These are phyloP conservation scores for Mesochorus sp. DNA, from an alignment of 2,888 invertebrate genomes.

Conservation along the genomic window DNA sequence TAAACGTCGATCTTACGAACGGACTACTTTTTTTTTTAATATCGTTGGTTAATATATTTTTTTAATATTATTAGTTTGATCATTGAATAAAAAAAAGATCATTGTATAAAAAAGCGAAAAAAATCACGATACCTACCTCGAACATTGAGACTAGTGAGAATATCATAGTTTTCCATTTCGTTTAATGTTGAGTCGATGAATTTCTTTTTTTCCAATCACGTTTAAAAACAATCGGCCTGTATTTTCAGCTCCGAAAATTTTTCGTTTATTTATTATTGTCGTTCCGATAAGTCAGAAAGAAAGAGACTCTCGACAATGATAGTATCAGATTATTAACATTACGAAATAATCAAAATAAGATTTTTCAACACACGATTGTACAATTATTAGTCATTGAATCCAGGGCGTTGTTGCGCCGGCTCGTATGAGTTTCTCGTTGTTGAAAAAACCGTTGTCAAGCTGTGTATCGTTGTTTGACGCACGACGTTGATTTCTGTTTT, in stretches of 20 bases:
- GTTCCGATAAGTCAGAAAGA: neutral
- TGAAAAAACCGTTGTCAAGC: constrained; percentile 68
- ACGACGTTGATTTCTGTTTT: constrained; percentile 62
- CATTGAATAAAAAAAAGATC: neutral
- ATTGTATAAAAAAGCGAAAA: too few species aligned
- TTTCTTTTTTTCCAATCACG: neutral
- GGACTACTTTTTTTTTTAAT: too few species aligned
- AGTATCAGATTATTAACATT: constrained; percentile 46
- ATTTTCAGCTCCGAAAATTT: neutral
- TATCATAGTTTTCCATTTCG: constrained; percentile 67
- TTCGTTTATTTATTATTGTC: constrained; percentile 30
- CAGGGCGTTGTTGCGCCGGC: constrained; percentile 72
- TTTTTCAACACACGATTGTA: constrained; percentile 60
- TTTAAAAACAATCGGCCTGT: constrained; percentile 14
- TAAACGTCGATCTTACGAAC: too few species aligned
- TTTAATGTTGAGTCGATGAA: neutral
- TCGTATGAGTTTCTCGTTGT: constrained; percentile 65
- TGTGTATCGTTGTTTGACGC: constrained; percentile 62
- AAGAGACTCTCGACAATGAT: constrained; percentile 65
- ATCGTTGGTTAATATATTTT: neutral
- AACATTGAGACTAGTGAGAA: constrained; percentile 64
- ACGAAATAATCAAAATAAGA: constrained; percentile 62
- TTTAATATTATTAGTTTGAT: neutral
- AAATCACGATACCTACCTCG: constrained; percentile 69
- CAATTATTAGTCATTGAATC: constrained; percentile 65